Evolutionary conservation across 1,140 invertebrate genomes (phyloP).

Genomic region (Papilio polytes): DNA sequence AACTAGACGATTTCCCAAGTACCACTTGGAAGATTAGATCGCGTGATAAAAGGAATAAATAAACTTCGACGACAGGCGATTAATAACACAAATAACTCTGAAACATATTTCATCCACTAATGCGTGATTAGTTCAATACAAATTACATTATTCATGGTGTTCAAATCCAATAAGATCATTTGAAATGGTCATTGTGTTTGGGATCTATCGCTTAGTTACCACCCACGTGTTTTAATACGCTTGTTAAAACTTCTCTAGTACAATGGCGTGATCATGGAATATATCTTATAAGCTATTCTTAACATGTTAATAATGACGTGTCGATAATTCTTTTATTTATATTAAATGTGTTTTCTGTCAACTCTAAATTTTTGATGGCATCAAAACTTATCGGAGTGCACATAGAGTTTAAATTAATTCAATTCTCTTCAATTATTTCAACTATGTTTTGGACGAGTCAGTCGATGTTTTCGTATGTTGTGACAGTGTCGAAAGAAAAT

Average conservation of each 20-base stretch:
- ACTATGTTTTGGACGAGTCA: not conserved
- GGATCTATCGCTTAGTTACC: slow-evolving; percentile 42
- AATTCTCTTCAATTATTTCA: too few relatives aligned
- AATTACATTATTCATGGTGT: slow-evolving; percentile 49
- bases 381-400: not conserved
- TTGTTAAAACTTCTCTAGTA: slow-evolving; percentile 21
- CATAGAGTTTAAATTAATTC: not conserved
- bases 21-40: not conserved
- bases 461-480: not conserved
- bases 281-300: slow-evolving; percentile 4
- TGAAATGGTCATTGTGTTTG: slow-evolving; percentile 43
- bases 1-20: not conserved
- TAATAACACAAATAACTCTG: slow-evolving; percentile 30
- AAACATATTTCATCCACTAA: slow-evolving; percentile 35
- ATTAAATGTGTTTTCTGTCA: not conserved
- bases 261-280: slow-evolving; percentile 22
- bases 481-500: slow-evolving; percentile 2
- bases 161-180: slow-evolving; percentile 49
- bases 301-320: slow-evolving; percentile 37
- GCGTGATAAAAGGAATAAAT: slow-evolving; percentile 15
- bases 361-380: too few relatives aligned
- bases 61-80: not conserved
- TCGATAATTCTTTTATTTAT: slow-evolving; percentile 4
- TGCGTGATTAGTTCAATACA: slow-evolving; percentile 46
- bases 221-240: slow-evolving; percentile 41